Evolutionary conservation across 1,140 invertebrate species (phyloP), one percentile per base, ranked within the genome.

Genomic region (Dendroctonus valens): DNA sequence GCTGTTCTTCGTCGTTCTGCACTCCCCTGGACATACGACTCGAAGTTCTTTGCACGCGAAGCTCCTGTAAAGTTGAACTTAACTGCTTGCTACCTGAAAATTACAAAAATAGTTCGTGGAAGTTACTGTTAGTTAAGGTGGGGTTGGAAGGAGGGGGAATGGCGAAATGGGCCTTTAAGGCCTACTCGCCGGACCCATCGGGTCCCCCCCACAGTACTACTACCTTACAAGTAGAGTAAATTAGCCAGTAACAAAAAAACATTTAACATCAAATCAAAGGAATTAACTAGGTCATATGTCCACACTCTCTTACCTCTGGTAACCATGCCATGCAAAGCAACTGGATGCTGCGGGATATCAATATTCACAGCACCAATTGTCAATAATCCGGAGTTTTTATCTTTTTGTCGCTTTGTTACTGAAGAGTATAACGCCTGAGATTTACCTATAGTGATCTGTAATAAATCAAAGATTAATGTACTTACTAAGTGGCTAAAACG

Each of bases 261-360:
- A n/a, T n/a, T n/a, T n/a, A n/a, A n/a, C n/a, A n/a, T n/a, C n/a
- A n/a, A n/a, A n/a, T n/a, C n/a, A n/a, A n/a, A n/a, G n/a, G n/a
- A n/a, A n/a, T n/a, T n/a, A n/a, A n/a, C n/a, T n/a, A n/a, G n/a
- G n/a, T n/a, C n/a, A n/a, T n/a, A n/a, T n/a, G n/a, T n/a, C n/a
- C n/a, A n/a, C 14, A 46, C 40, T 59, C 15, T 59, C 8, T 44
- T 44, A 67, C 65, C 93, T 71, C 96, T 84, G 0, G 95, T 96
- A 88, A 98, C 95, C 92, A 98, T 97, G 53, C 94, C 94, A 78
- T 98, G 96, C 58, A 98, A 81, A 39, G 92, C 94, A 0, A 97
- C 93, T 0, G 96, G 96, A 83, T 98, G 96, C 76, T 98, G 95
- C 3, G 96, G 96, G 75, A 98, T 96, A 77, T 97, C 93, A 54